Evolutionary conservation across 2,797 vertebrate species (phyloP).

Genomic region (Spheniscus humboldti): DNA sequence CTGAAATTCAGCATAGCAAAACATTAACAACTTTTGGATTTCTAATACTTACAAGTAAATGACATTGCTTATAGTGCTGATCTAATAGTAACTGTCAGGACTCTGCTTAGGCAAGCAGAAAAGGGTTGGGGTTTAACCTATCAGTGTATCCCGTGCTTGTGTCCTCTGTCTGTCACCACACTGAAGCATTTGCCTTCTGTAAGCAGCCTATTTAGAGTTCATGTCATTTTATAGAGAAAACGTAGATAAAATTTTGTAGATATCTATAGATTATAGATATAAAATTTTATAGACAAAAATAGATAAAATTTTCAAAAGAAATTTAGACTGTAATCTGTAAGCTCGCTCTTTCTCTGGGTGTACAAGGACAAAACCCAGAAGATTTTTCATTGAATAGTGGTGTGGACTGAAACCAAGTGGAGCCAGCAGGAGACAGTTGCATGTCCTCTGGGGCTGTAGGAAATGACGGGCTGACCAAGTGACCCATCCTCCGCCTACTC

Average conservation of each 20-base stretch:
- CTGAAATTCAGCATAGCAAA: background rate
- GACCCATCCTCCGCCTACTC: background rate
- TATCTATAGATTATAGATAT: background rate
- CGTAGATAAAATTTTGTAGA: background rate
- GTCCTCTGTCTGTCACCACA: background rate
- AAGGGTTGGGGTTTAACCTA: background rate
- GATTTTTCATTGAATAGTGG: background rate
- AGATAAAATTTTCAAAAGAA: background rate
- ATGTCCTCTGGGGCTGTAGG: background rate
- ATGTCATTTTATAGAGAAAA: background rate
- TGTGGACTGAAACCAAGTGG: background rate
- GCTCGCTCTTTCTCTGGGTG: background rate
- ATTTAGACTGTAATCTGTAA: background rate
- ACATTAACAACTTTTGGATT: background rate
- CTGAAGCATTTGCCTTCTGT: background rate
- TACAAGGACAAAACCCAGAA: background rate
- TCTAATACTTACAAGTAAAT: background rate
- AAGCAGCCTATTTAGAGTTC: background rate
- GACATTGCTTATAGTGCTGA: background rate
- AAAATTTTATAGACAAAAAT: background rate
- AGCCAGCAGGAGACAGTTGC: background rate
- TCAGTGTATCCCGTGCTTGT: background rate
- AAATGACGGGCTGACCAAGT: background rate
- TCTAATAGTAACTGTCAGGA: background rate
- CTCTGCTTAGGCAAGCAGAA: conserved; percentile 10